Conservation (phyloP, 2,888 invertebrate genomes). For the Tanytarsus gracilentus region DNA sequence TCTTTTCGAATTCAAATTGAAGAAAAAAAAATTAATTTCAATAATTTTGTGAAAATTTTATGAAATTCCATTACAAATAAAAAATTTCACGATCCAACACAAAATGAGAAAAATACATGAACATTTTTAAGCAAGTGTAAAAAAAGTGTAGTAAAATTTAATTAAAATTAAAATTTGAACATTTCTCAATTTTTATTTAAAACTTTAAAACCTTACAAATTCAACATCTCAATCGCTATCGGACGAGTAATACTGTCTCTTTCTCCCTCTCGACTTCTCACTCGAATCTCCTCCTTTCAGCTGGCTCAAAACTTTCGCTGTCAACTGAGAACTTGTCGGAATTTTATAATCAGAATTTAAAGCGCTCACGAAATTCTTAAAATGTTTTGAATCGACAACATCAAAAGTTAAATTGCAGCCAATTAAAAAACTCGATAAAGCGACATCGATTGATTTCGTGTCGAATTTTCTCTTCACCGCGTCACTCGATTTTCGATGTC, state of each 20-base stretch:
- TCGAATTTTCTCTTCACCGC: not conserved
- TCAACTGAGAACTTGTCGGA: conserved; percentile 4
- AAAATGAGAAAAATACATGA: too few species aligned
- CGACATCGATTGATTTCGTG: not conserved
- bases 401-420: conserved; percentile 22
- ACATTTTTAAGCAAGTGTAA: too few species aligned
- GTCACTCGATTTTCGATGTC: not conserved
- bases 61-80: too few species aligned
- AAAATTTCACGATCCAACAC: too few species aligned
- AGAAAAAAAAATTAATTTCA: too few species aligned
- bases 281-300: not conserved
- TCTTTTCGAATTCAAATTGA: too few species aligned
- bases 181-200: not conserved
- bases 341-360: conserved; percentile 12
- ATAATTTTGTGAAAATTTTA: too few species aligned
- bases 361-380: conserved; percentile 9
- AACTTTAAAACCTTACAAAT: not conserved
- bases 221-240: not conserved
- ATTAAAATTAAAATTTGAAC: too few species aligned
- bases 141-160: too few species aligned
- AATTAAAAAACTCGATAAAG: conserved; percentile 13
- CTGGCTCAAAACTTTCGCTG: not conserved
- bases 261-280: not conserved
- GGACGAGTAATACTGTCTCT: not conserved
- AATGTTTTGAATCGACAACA: conserved; percentile 3